Base-by-base conservation (phyloP, 2,113 vertebrate species). In the Panthera tigris region DNA sequence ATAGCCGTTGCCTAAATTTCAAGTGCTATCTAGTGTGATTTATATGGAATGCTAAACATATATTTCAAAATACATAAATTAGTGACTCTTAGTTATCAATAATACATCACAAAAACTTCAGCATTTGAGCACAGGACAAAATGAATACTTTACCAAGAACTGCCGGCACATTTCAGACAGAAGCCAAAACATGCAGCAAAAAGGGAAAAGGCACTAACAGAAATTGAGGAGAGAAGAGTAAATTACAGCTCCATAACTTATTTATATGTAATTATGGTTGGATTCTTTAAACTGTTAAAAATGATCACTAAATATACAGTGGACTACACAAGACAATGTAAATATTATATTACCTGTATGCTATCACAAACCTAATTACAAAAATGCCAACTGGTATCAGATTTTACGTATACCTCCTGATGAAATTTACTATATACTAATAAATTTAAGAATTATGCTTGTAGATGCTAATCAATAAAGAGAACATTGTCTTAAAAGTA, bases 141-240 rank as follows among this genome's bases (percentile, higher is more conserved):
- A 93, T 52, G 29, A 61, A 88, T 94, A 97, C 97, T 97, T 97
- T 79, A 98, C 93, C 98, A 98, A 96, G 86, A 97, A 66, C 57
- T 97, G 86, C 68, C 82, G 88, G 92, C 52, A 65, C 83, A 96
- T 98, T 98, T 98, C 97, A 98, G 96, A 97, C 96, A 98, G 97
- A 97, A 97, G 95, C 82, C 97, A 98, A 97, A 98, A 85, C 68
- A 97, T 97, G 85, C 97, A 91, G 97, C 92, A 95, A 95, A 96
- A 48, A 97, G 48, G 96, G 93, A 94, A 97, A 96, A 95, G 97
- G 86, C 97, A 95, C 66, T 97, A 98, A 98, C 39, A 97, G 93
- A 98, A 98, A 97, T 25, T 84, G 91, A 71, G 48, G 80, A 88
- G 80, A 98, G 89, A 98, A 94, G 82, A 92, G 57, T 50, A 82